Evolutionary conservation across 1,140 invertebrate species (phyloP).

Genomic region (Trichoplusia ni): DNA sequence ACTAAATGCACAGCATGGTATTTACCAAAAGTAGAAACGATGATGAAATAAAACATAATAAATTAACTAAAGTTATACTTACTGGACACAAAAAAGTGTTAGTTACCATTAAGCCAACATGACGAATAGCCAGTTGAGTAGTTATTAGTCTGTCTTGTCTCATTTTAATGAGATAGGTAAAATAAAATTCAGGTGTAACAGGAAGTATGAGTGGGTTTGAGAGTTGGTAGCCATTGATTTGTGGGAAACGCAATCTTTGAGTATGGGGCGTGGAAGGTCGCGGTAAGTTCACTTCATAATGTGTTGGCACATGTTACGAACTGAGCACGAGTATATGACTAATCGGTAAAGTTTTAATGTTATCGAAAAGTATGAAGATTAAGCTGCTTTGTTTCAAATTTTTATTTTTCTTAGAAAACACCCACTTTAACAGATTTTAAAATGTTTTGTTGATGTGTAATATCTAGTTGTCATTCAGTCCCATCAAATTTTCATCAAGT

Average conservation of each 20-base stretch:
- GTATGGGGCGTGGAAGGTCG: constrained; percentile 34
- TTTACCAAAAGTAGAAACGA: neutral
- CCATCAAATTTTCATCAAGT: too few relatives aligned
- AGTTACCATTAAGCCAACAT: constrained; percentile 1
- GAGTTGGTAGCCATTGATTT: constrained; percentile 30
- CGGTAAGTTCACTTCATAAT: neutral
- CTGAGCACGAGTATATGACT: too few relatives aligned
- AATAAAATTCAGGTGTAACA: constrained; percentile 1
- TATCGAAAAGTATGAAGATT: too few relatives aligned
- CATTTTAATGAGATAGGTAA: neutral
- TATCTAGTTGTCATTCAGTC: too few relatives aligned
- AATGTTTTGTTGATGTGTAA: too few relatives aligned
- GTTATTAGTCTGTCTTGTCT: constrained; percentile 20
- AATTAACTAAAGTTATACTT: constrained; percentile 10
- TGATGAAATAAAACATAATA: constrained; percentile 21
- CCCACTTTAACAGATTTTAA: too few relatives aligned
- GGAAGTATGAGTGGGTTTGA: constrained; percentile 37
- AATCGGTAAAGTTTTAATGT: too few relatives aligned
- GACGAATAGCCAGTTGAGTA: constrained; percentile 27
- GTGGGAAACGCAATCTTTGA: constrained; percentile 32
- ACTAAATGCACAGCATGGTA: neutral
- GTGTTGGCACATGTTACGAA: neutral
- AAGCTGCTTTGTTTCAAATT: too few relatives aligned
- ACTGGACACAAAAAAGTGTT: constrained; percentile 27
- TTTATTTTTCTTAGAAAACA: too few relatives aligned